A percentile compares a stretch with the other conserved stretches of the same genome.
phyloP scores from a whole-genome alignment of 64 coral and sea anemone genomes.

The Montipora sp. region DNA sequence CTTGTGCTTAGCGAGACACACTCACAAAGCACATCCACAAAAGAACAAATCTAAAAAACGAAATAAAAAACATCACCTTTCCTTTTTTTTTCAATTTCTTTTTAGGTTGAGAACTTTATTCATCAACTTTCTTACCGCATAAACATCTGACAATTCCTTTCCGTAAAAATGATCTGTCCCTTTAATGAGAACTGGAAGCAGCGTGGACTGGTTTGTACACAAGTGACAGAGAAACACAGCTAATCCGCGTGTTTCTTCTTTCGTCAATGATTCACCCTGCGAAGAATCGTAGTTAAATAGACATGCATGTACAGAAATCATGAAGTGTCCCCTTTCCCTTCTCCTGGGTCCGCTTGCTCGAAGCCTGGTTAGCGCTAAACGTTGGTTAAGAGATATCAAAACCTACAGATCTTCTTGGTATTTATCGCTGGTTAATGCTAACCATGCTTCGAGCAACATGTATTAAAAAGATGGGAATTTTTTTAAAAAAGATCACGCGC shows the following conservation, averaged over 20 bases:
- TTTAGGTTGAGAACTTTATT: background rate
- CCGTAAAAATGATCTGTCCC: background rate
- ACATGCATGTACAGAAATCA: background rate
- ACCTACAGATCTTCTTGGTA: too few relatives aligned
- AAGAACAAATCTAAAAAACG: constrained; percentile 16
- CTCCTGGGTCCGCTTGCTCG: too few relatives aligned
- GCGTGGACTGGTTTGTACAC: background rate
- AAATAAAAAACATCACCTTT: background rate
- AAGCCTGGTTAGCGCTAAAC: too few relatives aligned
- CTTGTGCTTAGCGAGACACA: constrained; percentile 15
- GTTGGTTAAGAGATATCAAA: too few relatives aligned
- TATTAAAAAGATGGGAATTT: too few relatives aligned
- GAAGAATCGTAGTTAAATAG: background rate
- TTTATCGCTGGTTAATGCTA: too few relatives aligned
- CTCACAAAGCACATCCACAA: constrained; percentile 30
- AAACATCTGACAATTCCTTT: background rate
- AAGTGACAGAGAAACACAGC: constrained; percentile 37
- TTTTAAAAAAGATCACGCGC: too few relatives aligned
- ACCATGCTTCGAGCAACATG: too few relatives aligned
- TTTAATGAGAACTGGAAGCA: constrained; percentile 9
- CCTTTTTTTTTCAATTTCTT: too few relatives aligned
- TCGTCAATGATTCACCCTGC: constrained; percentile 8
- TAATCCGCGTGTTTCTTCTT: background rate
- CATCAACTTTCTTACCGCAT: background rate
- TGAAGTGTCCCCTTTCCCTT: too few relatives aligned